phyloP scores from a whole-genome alignment of 53 echinoderm and acorn worm genomes.

The Antedon mediterranea region DNA sequence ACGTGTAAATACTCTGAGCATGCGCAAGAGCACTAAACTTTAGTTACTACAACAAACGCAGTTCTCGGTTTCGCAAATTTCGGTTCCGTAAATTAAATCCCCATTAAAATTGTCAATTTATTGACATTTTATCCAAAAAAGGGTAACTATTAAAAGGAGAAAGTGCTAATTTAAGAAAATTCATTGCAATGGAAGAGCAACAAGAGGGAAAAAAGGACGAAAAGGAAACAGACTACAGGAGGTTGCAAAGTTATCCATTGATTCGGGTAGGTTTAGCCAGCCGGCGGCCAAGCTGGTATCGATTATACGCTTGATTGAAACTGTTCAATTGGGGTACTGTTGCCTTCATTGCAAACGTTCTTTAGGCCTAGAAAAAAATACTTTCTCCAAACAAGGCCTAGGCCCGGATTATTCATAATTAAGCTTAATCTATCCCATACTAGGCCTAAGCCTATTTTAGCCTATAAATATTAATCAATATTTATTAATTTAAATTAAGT shows the following conservation, averaged over 20 bases:
- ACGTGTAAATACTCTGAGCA: neutral
- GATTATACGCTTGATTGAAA: neutral
- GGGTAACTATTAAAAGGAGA: neutral
- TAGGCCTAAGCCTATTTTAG: too few species aligned
- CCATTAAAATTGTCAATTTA: neutral
- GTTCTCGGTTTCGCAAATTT: neutral
- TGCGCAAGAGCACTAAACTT: neutral
- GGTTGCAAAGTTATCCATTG: slow-evolving; percentile 91
- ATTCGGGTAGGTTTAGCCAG: slow-evolving; percentile 50
- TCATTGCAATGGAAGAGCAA: slow-evolving; percentile 49
- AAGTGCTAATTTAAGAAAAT: neutral
- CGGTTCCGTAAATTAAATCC: too few species aligned
- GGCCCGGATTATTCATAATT: too few species aligned
- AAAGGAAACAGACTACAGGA: slow-evolving; percentile 86
- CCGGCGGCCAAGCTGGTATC: neutral
- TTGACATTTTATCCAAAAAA: neutral
- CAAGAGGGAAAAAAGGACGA: slow-evolving; percentile 97
- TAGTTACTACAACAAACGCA: neutral
- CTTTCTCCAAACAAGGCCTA: too few species aligned
- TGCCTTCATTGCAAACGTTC: neutral
- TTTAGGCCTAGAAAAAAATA: too few species aligned
- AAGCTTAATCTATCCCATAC: too few species aligned
- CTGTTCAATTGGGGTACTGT: neutral
- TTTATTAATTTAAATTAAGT: too few species aligned
- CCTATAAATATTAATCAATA: too few species aligned